These are phyloP conservation scores for Pelodiscus sinensis DNA, from an alignment of 2,113 vertebrate species.

Conservation along the genomic window DNA sequence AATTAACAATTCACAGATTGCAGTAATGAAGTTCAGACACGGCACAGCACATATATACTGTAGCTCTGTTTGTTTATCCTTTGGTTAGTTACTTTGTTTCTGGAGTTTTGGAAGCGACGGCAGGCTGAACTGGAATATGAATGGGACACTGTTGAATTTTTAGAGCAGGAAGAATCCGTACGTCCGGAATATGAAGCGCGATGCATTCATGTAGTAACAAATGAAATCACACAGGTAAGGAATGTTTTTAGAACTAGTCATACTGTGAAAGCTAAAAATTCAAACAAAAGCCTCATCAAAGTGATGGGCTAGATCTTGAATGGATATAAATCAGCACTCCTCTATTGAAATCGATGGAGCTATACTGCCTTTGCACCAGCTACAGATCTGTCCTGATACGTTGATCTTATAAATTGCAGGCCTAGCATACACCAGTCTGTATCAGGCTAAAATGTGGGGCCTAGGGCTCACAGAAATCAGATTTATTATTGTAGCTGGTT, in stretches of 20 bases:
- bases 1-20: not conserved
- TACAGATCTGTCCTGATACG: not conserved
- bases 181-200: slow-evolving; percentile 92
- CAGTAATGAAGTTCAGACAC: not conserved
- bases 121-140: slow-evolving; percentile 92
- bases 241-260: not conserved
- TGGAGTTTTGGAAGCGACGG: slow-evolving; percentile 95
- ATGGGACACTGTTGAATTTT: slow-evolving; percentile 93
- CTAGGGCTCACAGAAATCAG: not conserved
- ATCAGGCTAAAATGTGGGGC: not conserved
- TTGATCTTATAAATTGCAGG: not conserved
- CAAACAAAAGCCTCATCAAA: not conserved
- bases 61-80: not conserved
- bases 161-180: slow-evolving; percentile 90
- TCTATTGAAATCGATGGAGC: not conserved
- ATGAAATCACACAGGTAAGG: slow-evolving; percentile 84
- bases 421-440: not conserved
- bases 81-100: slow-evolving; percentile 87
- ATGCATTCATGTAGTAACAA: slow-evolving; percentile 84
- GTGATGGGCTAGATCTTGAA: not conserved
- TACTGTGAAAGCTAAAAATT: not conserved
- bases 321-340: not conserved
- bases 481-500: not conserved
- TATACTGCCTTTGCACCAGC: not conserved
- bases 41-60: fast-evolving